phyloP scores from a whole-genome alignment of 2,888 invertebrate genomes.

The Psococerastis gibbosa region DNA sequence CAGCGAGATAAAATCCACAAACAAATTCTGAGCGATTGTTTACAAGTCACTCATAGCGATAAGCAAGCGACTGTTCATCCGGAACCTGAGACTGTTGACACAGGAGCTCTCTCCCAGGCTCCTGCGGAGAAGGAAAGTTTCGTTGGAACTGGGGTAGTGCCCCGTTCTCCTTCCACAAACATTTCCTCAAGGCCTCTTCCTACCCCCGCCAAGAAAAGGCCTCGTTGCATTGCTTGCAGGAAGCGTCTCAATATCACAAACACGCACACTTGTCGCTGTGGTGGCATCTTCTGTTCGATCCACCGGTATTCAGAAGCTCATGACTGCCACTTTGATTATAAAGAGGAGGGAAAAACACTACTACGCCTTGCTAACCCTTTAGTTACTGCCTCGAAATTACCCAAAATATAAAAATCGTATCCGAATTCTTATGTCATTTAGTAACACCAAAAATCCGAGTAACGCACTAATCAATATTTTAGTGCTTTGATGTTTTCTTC shows the following conservation, averaged over 20 bases:
- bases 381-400: conserved; percentile 48
- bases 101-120: background rate
- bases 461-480: too few relatives aligned
- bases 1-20: conserved; percentile 18
- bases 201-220: conserved; percentile 1
- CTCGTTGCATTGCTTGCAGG: conserved; percentile 44
- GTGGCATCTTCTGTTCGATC: conserved; percentile 50
- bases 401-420: conserved; percentile 54
- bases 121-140: conserved; percentile 6
- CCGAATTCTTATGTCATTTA: too few relatives aligned
- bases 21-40: conserved; percentile 9
- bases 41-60: background rate
- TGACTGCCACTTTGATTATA: conserved; percentile 61
- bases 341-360: conserved; percentile 41
- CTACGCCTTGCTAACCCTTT: conserved; percentile 43
- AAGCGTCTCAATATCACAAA: conserved; percentile 52
- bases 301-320: conserved; percentile 63
- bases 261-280: conserved; percentile 52
- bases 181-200: background rate
- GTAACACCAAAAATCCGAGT: too few relatives aligned
- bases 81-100: background rate
- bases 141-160: conserved; percentile 1
- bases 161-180: too few relatives aligned
- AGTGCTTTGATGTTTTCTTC: too few relatives aligned
- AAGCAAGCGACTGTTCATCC: conserved; percentile 12